phyloP scores from a whole-genome alignment of 1,140 invertebrate species.

The Nasonia giraulti region DNA sequence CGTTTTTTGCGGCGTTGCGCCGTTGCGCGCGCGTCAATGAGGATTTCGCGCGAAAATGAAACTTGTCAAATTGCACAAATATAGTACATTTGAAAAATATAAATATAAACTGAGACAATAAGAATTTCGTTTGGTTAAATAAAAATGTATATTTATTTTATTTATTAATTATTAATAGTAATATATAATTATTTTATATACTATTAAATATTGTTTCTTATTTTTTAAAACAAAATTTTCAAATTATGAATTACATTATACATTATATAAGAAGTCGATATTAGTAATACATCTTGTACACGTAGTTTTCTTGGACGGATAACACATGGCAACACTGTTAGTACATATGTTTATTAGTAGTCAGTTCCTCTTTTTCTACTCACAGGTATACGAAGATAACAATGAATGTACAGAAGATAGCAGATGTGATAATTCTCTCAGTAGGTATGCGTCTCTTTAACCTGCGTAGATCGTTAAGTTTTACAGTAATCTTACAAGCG shows the following conservation, averaged over 20 bases:
- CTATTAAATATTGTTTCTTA: too few species aligned
- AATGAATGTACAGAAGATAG: neutral
- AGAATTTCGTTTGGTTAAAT: too few species aligned
- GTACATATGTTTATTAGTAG: neutral
- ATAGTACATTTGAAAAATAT: too few species aligned
- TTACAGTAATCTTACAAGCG: neutral
- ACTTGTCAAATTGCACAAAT: neutral
- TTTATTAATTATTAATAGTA: too few species aligned
- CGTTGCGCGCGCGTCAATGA: neutral
- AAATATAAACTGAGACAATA: too few species aligned
- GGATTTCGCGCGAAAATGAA: neutral
- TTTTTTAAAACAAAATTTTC: too few species aligned
- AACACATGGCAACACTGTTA: conserved; percentile 13
- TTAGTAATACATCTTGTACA: neutral
- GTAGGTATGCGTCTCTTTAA: neutral
- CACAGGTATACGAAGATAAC: neutral
- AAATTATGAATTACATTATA: too few species aligned
- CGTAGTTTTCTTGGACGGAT: conserved; percentile 31
- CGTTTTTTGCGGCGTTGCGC: neutral
- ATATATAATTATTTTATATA: too few species aligned
- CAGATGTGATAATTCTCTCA: neutral
- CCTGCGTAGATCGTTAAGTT: neutral
- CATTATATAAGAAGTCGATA: too few species aligned
- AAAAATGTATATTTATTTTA: too few species aligned
- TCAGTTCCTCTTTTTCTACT: neutral